Base-by-base conservation (phyloP, 2,888 invertebrate genomes). In the Melangyna quadrimaculata region DNA sequence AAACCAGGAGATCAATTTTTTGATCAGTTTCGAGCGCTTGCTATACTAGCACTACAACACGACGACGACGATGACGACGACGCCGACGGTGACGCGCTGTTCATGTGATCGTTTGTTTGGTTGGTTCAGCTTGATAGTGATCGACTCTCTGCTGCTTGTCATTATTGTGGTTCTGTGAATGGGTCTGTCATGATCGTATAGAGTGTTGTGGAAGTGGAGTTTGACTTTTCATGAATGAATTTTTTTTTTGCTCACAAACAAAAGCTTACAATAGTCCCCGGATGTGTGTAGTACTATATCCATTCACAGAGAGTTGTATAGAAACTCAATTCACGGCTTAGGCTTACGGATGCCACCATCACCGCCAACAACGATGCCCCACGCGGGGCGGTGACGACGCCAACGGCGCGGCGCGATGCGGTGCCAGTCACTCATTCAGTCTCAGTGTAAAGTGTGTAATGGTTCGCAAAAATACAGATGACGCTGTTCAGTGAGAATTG, bases 201-300 rank as follows among this genome's bases (percentile, higher is more conserved):
- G n/a, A 45, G 32, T 37, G 59, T 22, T 32, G 35, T 63, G 45
- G 43, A 37, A 29, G 55, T 65, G 32, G 43, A 55, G 48, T 55
- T 37, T 40, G 63, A 37, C 32, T 77, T 77, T 82, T 82, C 61
- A 82, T 82, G 82, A 82, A 82, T 82, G 82, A 78, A 81, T 65
- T 6, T 19, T 29, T n/a, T 55, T 59, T 59, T 59, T 32, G 29
- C 17, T 29, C 17, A 19, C 27, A 24, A 63, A 65, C 51, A 61
- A 63, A 51, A 63, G n/a, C 37, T 78, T 78, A 78, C 78, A 78
- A 67, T 59, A 65, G 17, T 51, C 61, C 45, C 78, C 82, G 82
- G 82, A 82, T 82, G 82, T 78, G 55, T 82, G 69, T 69, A 63
- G 40, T 65, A 65, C 27, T 65, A 67, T 67, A 67, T 32, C 51